A percentile compares a stretch with the other conserved stretches of the same genome.
Evolutionary conservation across 2,888 invertebrate genomes (phyloP).

Genomic region (Strigamia crassipes): DNA sequence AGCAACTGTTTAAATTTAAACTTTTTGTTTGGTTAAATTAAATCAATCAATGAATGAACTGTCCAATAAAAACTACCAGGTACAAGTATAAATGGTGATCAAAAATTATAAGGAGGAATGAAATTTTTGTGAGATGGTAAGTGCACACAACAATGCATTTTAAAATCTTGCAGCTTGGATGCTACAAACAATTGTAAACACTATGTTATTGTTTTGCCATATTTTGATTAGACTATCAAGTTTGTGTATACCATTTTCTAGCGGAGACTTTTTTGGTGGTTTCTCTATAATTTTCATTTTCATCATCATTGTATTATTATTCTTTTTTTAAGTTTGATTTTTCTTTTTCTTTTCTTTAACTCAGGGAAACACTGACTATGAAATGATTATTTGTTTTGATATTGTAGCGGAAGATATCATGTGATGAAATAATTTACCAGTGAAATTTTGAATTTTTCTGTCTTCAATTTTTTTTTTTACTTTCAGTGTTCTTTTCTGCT

Average conservation of each 20-base stretch:
- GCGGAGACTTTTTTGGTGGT: neutral
- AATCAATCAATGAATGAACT: neutral
- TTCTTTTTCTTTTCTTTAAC: neutral
- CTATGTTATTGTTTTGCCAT: slow-evolving; percentile 19
- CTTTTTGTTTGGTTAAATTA: neutral
- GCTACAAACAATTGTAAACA: neutral
- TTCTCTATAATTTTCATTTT: neutral
- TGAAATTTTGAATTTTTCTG: neutral
- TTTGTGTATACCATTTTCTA: slow-evolving; percentile 14
- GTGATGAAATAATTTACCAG: neutral
- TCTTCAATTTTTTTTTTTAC: neutral
- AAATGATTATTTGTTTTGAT: neutral
- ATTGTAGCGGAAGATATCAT: neutral
- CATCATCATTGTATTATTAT: slow-evolving; percentile 36
- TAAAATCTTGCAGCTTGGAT: neutral
- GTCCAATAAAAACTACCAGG: neutral
- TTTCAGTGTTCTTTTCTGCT: neutral
- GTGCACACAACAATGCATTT: slow-evolving; percentile 18
- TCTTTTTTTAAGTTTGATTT: neutral
- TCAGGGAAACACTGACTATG: slow-evolving; percentile 18
- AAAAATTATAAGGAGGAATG: neutral
- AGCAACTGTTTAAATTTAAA: neutral
- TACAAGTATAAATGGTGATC: neutral
- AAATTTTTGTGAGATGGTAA: neutral
- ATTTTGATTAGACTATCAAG: slow-evolving; percentile 25